Base-by-base conservation (phyloP, 1,140 invertebrate genomes). In the Drosophila tani region DNA sequence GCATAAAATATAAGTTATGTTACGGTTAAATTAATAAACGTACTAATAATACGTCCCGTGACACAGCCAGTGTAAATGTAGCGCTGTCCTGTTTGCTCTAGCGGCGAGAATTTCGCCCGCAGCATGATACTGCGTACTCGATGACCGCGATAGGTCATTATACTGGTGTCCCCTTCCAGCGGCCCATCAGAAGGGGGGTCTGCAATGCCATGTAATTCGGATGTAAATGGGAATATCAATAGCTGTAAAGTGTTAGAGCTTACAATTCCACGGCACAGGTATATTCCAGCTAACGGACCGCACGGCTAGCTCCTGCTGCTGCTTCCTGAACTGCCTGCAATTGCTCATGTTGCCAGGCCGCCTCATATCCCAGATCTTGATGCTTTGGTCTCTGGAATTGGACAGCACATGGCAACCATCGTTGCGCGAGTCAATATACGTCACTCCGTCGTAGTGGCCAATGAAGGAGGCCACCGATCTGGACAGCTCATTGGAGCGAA, bases 301-400 rank as follows among this genome's bases (percentile, higher is more conserved):
- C 93, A 81, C 64, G 21, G 75, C 17, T 19, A 69, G 60, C 1
- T 84, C 40, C 24, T 59, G 2, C 32, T 81, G 85, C 51, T 79
- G 67, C 21, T 75, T 67, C 1, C 85, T 65, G 5, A 57, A 40
- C 6, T 32, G 67, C 19, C 58, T 55, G 35, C 81, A 79, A 32
- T 60, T 60, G 2, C 81, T 79, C 15, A 60, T 63, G n/a, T n/a
- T n/a, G n/a, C n/a, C n/a, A n/a, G n/a, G n/a, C n/a, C n/a, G n/a
- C n/a, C n/a, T n/a, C n/a, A 97, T 94, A 87, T 98, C 97, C 97
- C 97, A 98, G 2, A 98, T 91, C 93, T 98, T 98, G 40, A 98
- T 97, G 9, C 95, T 96, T 93, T 98, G 97, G 93, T 98, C 97
- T 94, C 98, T 98, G 67, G 96, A 97, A 90, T 98, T 98, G 12